Evolutionary conservation across 2,113 vertebrate species (phyloP), one percentile per base, ranked within the genome.

Genomic region (Empidonax traillii): DNA sequence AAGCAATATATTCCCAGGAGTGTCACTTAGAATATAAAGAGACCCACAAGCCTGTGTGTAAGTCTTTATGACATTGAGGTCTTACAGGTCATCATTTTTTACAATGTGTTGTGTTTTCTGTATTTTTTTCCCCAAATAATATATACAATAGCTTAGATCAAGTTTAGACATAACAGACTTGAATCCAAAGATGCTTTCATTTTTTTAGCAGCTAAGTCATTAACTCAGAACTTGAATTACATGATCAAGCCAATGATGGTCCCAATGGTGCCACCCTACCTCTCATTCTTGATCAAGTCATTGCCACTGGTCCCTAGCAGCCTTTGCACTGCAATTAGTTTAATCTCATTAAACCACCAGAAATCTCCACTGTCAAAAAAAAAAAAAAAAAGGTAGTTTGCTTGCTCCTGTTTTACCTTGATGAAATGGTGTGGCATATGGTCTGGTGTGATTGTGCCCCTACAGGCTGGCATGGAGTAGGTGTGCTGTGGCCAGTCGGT

Each of bases 361-460:
- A 87, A 91, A 75, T 41, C 12, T 16, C 7, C 8, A 25, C 22
- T 41, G 35, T 2, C 33, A 22, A 56, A 63, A 76, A n/a, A 71
- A 33, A 14, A 56, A 24, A 68, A 51, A 51, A 23, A 20, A 51
- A 35, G 0, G 11, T 22, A 1, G n/a, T 24, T 49, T 53, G 0
- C 22, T 82, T 72, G 2, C 14, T 66, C 10, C 20, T 72, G 3
- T 24, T 91, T 66, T 44, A 68, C 6, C 28, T 68, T 68, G 5
- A 13, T 94, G 53, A 44, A 90, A 76, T 35, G 9, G 15, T 66
- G 35, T 59, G 62, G 47, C 65, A 72, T 25, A 51, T 12, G 39
- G 9, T 59, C 55, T 80, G 8, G 3, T 80, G 46, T 22, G 35
- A 53, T 52, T 3, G 0, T 8, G 61, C 5, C 12, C 56, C 14